Evolutionary conservation across 2,888 invertebrate genomes (phyloP), one percentile per base, ranked within the genome.

Genomic region (Maniola hyperantus): DNA sequence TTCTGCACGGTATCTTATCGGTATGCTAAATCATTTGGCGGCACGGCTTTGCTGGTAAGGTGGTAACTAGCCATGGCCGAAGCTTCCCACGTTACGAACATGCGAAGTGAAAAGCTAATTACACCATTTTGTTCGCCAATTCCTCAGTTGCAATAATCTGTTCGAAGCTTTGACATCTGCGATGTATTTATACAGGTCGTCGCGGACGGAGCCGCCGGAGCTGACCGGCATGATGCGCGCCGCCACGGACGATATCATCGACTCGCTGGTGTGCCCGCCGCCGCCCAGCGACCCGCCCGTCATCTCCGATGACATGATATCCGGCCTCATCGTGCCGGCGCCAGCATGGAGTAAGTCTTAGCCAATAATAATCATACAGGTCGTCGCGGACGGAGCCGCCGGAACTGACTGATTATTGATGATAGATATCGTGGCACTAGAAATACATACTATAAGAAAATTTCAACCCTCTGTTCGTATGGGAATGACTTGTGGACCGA

Each of bases 241-340:
- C 73, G 97, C 97, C 74, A 97, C 98, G n/a, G 98, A 98, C 86
- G 97, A 97, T 85, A 97, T 98, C 92, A 98, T 98, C 85, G 98
- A 98, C 88, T 97, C 97, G 78, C 94, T 98, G 81, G 98, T 99
- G 73, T 99, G 98, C 90, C 99, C 99, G 68, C 99, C 99, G 68
- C 99, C 99, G 70, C 99, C 99, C 64, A 95, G 96, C 73, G 98
- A 98, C 84, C 98, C 98, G 71, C 97, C 97, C 67, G 96, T 96
- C 84, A 97, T 98, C 91, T 97, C 97, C 81, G 98, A 98, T 89
- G 98, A 98, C 93, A 97, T 97, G 97, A 97, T 99, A 84, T 97
- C 97, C 71, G 98, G 97, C 69, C 95, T 99, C 83, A 99, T 99
- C 87, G 98, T 99, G 72, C 99, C 99, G 26, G 98, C 98, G 64